These are phyloP conservation scores for Calyptommatus sinebrachiatus DNA, from an alignment of 2,113 vertebrate species.

Conservation along the genomic window DNA sequence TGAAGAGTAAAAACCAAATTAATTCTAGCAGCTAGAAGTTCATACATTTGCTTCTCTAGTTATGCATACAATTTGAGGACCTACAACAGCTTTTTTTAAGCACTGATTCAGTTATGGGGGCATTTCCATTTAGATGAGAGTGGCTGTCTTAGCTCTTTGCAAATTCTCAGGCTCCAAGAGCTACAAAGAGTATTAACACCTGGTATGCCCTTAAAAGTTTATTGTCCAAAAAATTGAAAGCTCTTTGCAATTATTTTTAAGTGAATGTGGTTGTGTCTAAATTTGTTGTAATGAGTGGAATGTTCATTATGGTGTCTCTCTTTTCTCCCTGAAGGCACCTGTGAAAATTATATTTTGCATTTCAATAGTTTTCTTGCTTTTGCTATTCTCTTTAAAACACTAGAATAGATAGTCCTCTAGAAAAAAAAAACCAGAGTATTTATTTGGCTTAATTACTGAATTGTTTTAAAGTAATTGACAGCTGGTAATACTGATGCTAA, in stretches of 20 bases:
- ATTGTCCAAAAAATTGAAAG: constrained; percentile 43
- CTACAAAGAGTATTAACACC: constrained; percentile 25
- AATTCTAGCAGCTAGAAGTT: neutral
- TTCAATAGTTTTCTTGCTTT: constrained; percentile 50
- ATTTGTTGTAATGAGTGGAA: constrained; percentile 47
- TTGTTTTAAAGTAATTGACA: constrained; percentile 51
- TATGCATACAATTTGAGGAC: constrained; percentile 4
- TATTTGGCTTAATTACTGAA: constrained; percentile 61
- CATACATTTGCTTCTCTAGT: neutral
- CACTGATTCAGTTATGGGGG: constrained; percentile 1
- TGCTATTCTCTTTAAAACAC: constrained; percentile 50
- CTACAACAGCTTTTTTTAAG: neutral
- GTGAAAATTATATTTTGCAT: constrained; percentile 56
- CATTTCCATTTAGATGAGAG: constrained; percentile 38
- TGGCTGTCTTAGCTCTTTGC: neutral
- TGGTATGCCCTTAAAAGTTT: constrained; percentile 43
- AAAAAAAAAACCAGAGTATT: constrained; percentile 51
- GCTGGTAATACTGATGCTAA: constrained; percentile 52
- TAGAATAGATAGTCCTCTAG: constrained; percentile 26
- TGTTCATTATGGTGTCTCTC: constrained; percentile 53
- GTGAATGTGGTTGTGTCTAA: constrained; percentile 35
- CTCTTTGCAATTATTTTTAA: constrained; percentile 44
- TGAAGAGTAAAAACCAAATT: neutral
- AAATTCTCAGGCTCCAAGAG: constrained; percentile 25
- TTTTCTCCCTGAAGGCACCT: constrained; percentile 50